Evolutionary conservation across 1,140 invertebrate species (phyloP).

Genomic region (Hirudo medicinalis): DNA sequence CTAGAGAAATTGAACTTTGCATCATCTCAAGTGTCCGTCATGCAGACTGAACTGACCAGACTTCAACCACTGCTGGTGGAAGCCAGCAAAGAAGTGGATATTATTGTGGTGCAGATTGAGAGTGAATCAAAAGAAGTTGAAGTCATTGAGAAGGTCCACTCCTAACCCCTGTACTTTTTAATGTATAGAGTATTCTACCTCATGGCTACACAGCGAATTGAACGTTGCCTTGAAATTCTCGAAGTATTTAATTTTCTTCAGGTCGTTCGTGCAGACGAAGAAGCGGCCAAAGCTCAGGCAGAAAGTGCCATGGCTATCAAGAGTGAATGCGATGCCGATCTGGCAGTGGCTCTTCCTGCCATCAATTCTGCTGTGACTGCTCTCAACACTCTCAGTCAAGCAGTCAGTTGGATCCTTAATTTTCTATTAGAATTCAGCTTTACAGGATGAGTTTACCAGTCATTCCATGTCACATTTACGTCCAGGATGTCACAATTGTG

Average conservation of each 20-base stretch:
- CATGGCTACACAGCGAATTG: not conserved
- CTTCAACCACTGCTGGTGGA: slow-evolving; percentile 68
- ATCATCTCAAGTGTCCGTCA: slow-evolving; percentile 46
- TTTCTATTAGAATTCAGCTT: not conserved
- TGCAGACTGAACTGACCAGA: slow-evolving; percentile 64
- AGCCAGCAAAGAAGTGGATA: slow-evolving; percentile 37
- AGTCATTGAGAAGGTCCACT: slow-evolving; percentile 40
- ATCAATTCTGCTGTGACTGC: slow-evolving; percentile 40
- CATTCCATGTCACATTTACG: not conserved
- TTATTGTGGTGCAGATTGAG: slow-evolving; percentile 39
- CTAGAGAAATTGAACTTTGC: slow-evolving; percentile 40
- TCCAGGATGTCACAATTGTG: slow-evolving; percentile 38
- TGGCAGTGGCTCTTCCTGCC: slow-evolving; percentile 40
- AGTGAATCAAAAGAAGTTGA: slow-evolving; percentile 40
- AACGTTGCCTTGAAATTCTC: not conserved
- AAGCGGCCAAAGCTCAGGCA: slow-evolving; percentile 41
- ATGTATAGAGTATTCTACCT: not conserved
- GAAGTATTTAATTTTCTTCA: slow-evolving; percentile 19
- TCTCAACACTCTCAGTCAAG: slow-evolving; percentile 38
- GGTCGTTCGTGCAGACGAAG: slow-evolving; percentile 42
- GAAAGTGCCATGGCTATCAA: slow-evolving; percentile 39
- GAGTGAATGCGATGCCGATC: slow-evolving; percentile 42
- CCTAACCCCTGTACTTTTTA: not conserved
- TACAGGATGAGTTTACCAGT: not conserved
- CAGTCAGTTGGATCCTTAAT: slow-evolving; percentile 13